These are phyloP conservation scores for Parus major DNA, from an alignment of 2,113 vertebrate species.

Conservation along the genomic window DNA sequence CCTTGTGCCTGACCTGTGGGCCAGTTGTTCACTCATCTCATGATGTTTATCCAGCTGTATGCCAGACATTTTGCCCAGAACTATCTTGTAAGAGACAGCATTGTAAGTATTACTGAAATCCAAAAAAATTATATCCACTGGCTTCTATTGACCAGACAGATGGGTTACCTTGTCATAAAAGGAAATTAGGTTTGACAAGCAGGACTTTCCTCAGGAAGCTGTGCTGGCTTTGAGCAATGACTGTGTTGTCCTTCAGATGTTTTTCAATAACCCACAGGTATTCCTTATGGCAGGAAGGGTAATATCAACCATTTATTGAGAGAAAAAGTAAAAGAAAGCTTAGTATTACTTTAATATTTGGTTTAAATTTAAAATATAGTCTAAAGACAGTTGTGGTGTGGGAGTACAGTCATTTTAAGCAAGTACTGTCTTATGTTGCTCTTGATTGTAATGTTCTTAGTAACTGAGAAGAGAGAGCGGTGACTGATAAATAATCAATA, in stretches of 20 bases:
- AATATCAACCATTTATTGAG: background rate
- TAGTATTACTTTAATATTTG: background rate
- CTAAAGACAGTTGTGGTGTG: constrained; percentile 10
- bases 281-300: background rate
- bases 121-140: background rate
- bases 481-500: constrained; percentile 33
- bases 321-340: background rate
- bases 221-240: background rate
- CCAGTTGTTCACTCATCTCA: background rate
- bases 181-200: background rate
- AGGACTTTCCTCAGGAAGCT: background rate
- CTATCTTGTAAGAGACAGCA: background rate
- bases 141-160: background rate
- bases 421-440: background rate
- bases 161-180: background rate
- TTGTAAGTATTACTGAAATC: background rate
- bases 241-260: background rate
- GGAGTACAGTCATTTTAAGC: constrained; percentile 8
- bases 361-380: background rate
- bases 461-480: background rate
- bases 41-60: background rate
- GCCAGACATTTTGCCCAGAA: background rate
- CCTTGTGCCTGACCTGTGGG: accelerated
- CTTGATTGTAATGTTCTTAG: background rate
- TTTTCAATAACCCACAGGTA: background rate